Base-by-base conservation (phyloP, 35 echinoderm and acorn worm genomes). In the Apostichopus californicus region DNA sequence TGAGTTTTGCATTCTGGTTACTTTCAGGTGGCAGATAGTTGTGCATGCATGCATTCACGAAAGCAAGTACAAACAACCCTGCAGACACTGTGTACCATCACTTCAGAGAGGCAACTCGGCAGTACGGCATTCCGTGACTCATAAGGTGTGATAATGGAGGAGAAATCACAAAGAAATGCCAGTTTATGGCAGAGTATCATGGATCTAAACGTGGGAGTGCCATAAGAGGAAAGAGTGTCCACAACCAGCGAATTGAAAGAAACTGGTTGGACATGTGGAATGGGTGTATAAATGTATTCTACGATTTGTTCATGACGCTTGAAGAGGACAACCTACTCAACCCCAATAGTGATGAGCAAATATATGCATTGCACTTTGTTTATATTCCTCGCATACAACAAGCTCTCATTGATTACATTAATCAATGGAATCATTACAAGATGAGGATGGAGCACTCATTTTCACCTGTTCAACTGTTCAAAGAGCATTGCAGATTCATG, bases 241-340 rank as follows among this genome's bases (percentile, higher is more conserved):
- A 93, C 54, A 87, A 93, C 83, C 83, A 86, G 22, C 81, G 82
- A 2, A 93, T 93, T 23, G 83, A 93, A 78, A n/a, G 92, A 22
- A 64, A 56, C 9, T 93, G 92, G 92, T 18, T 28, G 12, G 92
- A 93, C 53, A 57, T 86, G 70, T 83, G 80, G 78, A 66, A 92
- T 92, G 78, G 78, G 0, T 65, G 78, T 25, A 77, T 73, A 10
- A 83, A 92, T 25, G 72, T 77, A 13, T 92, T 54, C 55, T 92
- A 82, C 59, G 91, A 83, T 25, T 77, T 77, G 14, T 77, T 77
- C 26, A 77, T 21, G 73, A 7, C 18, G 0, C 73, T 8, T 77
- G 73, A 77, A 77, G 73, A 77, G 26, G 73, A 77, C 2, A 3
- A 25, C n/a, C 73, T 77, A 6, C 73, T 77, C 5, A 77, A 77